phyloP scores from a whole-genome alignment of 2,797 vertebrate genomes.

The Artibeus jamaicensis region DNA sequence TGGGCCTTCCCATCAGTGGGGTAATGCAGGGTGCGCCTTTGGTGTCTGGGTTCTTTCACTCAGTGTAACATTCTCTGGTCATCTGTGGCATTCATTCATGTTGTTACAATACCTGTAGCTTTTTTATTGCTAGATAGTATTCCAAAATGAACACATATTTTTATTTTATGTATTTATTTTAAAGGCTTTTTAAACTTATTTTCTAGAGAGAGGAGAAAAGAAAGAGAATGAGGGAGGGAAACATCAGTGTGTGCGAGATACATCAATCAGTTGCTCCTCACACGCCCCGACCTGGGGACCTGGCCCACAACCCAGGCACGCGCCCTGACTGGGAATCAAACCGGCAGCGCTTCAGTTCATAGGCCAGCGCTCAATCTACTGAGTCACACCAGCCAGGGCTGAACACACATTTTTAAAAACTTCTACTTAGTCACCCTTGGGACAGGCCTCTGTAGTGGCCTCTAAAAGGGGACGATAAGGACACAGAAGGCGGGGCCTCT shows the following conservation, averaged over 20 bases:
- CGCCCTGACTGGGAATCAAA: too few relatives aligned
- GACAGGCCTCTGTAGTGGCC: not conserved
- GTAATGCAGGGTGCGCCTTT: accelerated
- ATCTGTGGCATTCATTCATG: not conserved
- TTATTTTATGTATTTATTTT: too few relatives aligned
- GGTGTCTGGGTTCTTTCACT: not conserved
- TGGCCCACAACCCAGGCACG: too few relatives aligned
- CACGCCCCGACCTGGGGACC: too few relatives aligned
- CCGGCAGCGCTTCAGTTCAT: too few relatives aligned
- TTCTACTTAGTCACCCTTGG: not conserved
- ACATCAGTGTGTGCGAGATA: too few relatives aligned
- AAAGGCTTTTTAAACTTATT: not conserved
- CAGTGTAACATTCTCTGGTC: not conserved
- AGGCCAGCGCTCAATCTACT: too few relatives aligned
- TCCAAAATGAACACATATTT: not conserved
- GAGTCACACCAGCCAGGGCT: too few relatives aligned
- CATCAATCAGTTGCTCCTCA: too few relatives aligned
- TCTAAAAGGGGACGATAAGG: not conserved
- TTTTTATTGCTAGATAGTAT: not conserved
- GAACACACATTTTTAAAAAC: not conserved
- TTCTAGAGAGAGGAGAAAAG: too few relatives aligned
- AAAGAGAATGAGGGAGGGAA: too few relatives aligned
- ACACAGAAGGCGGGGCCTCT: not conserved
- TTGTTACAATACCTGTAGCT: not conserved
- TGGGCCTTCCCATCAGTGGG: not conserved